Evolutionary conservation across 2,113 vertebrate species (phyloP).

Genomic region (Dromas ardeola): DNA sequence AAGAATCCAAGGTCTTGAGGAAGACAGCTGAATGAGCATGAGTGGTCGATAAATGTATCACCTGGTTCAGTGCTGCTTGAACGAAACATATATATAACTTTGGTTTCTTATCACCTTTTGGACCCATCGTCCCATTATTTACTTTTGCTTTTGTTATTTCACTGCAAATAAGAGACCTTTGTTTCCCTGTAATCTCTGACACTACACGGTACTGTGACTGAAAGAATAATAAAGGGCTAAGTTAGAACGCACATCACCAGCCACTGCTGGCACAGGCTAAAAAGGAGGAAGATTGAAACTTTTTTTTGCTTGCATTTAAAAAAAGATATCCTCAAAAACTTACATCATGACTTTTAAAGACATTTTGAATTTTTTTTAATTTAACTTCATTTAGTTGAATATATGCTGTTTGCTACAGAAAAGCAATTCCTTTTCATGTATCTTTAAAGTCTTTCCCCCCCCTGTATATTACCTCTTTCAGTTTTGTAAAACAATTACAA

Average conservation of each 20-base stretch:
- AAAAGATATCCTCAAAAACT: background rate
- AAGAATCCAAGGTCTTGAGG: background rate
- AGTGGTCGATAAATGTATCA: background rate
- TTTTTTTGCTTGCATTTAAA: background rate
- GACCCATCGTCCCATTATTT: background rate
- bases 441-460: background rate
- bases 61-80: background rate
- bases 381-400: background rate
- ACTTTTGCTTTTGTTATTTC: background rate
- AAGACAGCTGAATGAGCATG: background rate
- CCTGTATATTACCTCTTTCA: background rate
- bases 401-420: background rate
- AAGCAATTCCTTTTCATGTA: background rate
- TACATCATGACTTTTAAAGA: background rate
- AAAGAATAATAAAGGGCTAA: background rate
- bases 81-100: background rate
- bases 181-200: background rate
- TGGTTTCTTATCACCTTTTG: background rate
- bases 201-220: background rate
- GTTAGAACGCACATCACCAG: background rate
- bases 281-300: background rate
- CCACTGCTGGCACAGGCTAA: background rate
- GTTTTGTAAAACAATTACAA: conserved; percentile 14
- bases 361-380: background rate
- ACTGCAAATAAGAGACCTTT: background rate